phyloP scores from a whole-genome alignment of 37 sponge, comb jelly and placozoan species.

The Spongia lamella region DNA sequence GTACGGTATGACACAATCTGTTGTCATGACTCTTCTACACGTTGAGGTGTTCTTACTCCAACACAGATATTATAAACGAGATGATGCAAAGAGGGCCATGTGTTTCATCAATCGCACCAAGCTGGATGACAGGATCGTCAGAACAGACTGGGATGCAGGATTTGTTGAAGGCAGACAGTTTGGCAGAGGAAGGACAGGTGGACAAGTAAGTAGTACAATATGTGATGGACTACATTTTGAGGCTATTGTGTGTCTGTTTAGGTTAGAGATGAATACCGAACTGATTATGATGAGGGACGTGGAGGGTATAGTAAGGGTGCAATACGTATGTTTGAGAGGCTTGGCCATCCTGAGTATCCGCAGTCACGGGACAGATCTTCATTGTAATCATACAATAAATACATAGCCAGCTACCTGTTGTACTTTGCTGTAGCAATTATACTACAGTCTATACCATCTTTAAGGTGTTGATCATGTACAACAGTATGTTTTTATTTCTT shows the following conservation, averaged over 20 bases:
- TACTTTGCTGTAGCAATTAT: too few relatives aligned
- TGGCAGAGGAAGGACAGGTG: constrained; percentile 93
- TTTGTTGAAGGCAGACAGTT: constrained; percentile 97
- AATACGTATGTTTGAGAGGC: too few relatives aligned
- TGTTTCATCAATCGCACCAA: constrained; percentile 93
- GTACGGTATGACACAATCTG: too few relatives aligned
- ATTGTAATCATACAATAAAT: too few relatives aligned
- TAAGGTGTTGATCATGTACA: too few relatives aligned
- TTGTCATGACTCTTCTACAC: too few relatives aligned
- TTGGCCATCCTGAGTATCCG: too few relatives aligned
- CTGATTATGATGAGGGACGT: constrained; percentile 88
- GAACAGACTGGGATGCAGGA: constrained; percentile 95
- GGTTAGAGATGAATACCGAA: constrained; percentile 95
- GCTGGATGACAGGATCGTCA: constrained; percentile 90
- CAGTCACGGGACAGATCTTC: too few relatives aligned
- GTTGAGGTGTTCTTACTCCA: too few relatives aligned
- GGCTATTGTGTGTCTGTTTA: constrained; percentile 1
- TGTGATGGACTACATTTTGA: neutral
- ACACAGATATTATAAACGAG: constrained; percentile 72
- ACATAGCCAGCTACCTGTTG: too few relatives aligned
- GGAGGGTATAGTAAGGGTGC: constrained; percentile 83
- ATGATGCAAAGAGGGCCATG: constrained; percentile 74
- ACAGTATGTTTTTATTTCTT: too few relatives aligned
- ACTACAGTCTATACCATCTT: too few relatives aligned
- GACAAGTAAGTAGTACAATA: constrained; percentile 57